Base-by-base conservation (phyloP, 2,797 vertebrate genomes). In the Microchirus variegatus region DNA sequence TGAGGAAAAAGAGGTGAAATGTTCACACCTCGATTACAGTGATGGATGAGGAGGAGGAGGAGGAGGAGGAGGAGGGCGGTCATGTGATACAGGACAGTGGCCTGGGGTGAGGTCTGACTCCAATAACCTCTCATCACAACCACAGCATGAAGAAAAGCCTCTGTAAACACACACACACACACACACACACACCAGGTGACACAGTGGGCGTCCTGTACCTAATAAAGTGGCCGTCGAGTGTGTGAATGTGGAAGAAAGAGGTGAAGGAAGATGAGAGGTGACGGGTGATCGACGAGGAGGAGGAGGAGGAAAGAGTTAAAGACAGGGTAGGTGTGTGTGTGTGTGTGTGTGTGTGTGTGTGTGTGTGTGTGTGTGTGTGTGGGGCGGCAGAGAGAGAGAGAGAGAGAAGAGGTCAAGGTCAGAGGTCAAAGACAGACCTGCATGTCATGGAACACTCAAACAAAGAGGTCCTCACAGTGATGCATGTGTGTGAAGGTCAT, bases 21-120 rank as follows among this genome's bases (percentile, higher is more conserved):
- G 38, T 80, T 83, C 67, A 15, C 6, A 43, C 44, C 15, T 22
- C 35, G 43, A 16, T 41, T 40, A 46, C 60, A 44, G 57, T 77
- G 77, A 80, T 72, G 73, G 69, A 82, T 75, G 77, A 68, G 63
- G 7, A n/a, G n/a, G n/a, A n/a, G n/a, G n/a, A n/a, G n/a, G n/a
- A n/a, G n/a, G n/a, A n/a, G n/a, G n/a, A n/a, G n/a, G n/a, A n/a
- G n/a, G n/a, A n/a, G n/a, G 31, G 31, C 31, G 7, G 66, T 2
- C 50, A 75, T 66, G 60, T 62, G 75, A 78, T 78, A 73, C 48
- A 64, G 63, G 31, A 31, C 31, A 31, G 70, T 37, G 51, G 65
- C 78, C 75, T 35, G 51, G 37, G 68, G 65, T 70, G 57, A 53
- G 35, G 17, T 16, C 45, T 31, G 31, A 31, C 31, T 31, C 31